Base-by-base conservation (phyloP, 2,113 vertebrate species). In the Muscicapa adusta region DNA sequence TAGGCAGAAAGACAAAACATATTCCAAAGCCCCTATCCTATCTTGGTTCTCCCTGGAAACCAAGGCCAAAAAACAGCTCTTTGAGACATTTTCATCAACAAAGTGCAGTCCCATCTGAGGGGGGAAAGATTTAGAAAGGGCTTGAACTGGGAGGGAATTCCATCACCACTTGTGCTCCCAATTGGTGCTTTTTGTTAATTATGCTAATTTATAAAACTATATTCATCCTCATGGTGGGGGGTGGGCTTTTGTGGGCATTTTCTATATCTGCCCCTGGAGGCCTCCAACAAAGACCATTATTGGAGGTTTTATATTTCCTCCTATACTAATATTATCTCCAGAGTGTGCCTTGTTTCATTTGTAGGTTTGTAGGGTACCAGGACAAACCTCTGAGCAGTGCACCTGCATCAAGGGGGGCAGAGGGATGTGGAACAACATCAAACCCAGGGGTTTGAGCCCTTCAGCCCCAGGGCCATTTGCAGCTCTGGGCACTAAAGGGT, bases 281-380 rank as follows among this genome's bases (percentile, higher is more conserved):
- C 12, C 12, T 56, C 40, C 61, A 66, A 9, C 9, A 12, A 36
- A 36, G 33, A 36, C 25, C 50, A 51, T 51, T 51, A 16, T 51
- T 51, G 50, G 25, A 54, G 31, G 3, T 15, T 34, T 43, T 31
- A 5, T 31, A 36, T 45, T 3, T 15, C 9, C 9, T 36, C 12
- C 16, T 25, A 0, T 18, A 18, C 38, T 9, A 4, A 38, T 26
- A 50, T 33, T 33, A 25, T 19, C 62, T 36, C 12, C 1, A 34
- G 23, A 34, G 50, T 1, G 20, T 5, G 20, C 2, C 1, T 24
- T 31, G 20, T 45, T 36, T 31, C 33, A 16, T 19, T 56, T 56
- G 36, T 8, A 9, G n/a, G 33, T 19, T 15, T 1, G 0, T 14
- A 5, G 22, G 50, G 16, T 16, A 4, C 5, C 19, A 18, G 19